Conservation (phyloP, 2,888 invertebrate genomes). For the Acrobasis consociella region DNA sequence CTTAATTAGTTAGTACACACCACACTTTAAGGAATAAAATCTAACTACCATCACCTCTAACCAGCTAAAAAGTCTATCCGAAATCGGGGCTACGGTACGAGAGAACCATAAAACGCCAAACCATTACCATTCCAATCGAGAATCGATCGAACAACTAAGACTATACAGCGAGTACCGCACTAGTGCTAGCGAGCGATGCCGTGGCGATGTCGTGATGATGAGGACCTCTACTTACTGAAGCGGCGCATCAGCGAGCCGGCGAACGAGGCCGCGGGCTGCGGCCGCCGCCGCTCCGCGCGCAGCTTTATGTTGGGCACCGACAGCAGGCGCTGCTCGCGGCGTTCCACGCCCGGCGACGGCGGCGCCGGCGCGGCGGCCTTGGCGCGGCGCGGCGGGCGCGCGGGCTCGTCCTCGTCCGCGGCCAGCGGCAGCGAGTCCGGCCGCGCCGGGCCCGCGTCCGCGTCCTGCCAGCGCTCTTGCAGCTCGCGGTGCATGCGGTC, state of each 20-base stretch:
- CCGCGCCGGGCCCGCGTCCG: constrained; percentile 54
- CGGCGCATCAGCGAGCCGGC: constrained; percentile 90
- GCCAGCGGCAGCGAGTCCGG: constrained; percentile 85
- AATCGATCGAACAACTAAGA: constrained; percentile 59
- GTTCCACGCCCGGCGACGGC: constrained; percentile 52
- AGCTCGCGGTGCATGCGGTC: constrained; percentile 74
- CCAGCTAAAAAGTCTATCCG: constrained; percentile 56
- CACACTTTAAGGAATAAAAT: constrained; percentile 35
- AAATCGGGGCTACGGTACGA: constrained; percentile 57
- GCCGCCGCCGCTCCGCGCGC: constrained; percentile 81
- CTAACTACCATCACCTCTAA: constrained; percentile 75
- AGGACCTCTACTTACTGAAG: constrained; percentile 91
- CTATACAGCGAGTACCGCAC: constrained; percentile 55
- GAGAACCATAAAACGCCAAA: constrained; percentile 65
- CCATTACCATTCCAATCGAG: constrained; percentile 71
- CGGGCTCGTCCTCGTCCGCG: constrained; percentile 57
- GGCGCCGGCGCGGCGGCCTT: constrained; percentile 64
- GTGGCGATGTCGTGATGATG: constrained; percentile 36
- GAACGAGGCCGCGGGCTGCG: constrained; percentile 80
- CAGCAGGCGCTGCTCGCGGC: constrained; percentile 86
- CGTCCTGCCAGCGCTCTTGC: constrained; percentile 73
- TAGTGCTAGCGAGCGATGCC: constrained; percentile 36
- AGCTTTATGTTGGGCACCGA: constrained; percentile 90
- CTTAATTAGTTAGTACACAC: constrained; percentile 23
- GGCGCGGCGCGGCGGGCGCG: constrained; percentile 75